Conservation (phyloP, 2,888 invertebrate genomes). For the Thyatira batis region DNA sequence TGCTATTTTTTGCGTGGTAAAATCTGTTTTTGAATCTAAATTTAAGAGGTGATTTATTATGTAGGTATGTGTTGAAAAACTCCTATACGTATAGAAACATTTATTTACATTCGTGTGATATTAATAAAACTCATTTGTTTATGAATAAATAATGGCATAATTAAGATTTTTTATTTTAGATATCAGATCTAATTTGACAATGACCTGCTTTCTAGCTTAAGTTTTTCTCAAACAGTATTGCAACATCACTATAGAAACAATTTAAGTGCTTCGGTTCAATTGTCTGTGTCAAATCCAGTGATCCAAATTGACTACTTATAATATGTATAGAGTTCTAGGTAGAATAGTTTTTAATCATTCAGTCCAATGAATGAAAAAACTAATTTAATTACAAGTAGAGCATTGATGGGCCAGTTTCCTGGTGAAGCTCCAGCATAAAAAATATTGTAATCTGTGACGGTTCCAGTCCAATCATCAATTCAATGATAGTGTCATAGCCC, state of each 20-base stretch:
- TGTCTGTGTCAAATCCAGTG: slow-evolving; percentile 10
- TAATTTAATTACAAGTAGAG: slow-evolving; percentile 46
- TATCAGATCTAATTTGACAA: slow-evolving; percentile 33
- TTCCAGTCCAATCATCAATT: slow-evolving; percentile 46
- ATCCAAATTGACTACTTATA: slow-evolving; percentile 5
- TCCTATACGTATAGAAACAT: not conserved
- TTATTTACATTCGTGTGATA: slow-evolving; percentile 5
- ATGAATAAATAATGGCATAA: not conserved
- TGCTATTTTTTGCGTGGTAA: not conserved
- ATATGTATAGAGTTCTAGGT: slow-evolving; percentile 1
- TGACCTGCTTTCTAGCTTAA: slow-evolving; percentile 65
- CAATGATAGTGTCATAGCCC: slow-evolving; percentile 46
- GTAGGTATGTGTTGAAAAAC: not conserved
- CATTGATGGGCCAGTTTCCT: slow-evolving; percentile 52
- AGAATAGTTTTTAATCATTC: slow-evolving; percentile 6
- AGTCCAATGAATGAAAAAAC: slow-evolving; percentile 38
- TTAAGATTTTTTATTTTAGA: not conserved
- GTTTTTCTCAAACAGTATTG: slow-evolving; percentile 42
- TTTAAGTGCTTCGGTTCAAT: slow-evolving; percentile 9
- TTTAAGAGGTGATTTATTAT: not conserved
- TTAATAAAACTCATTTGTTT: not conserved
- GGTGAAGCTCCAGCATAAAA: slow-evolving; percentile 41
- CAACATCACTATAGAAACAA: slow-evolving; percentile 31
- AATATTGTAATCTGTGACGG: slow-evolving; percentile 44
- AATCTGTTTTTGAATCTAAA: not conserved